Conservation (phyloP, 2,888 invertebrate species). For the Zelleria hepariella region DNA sequence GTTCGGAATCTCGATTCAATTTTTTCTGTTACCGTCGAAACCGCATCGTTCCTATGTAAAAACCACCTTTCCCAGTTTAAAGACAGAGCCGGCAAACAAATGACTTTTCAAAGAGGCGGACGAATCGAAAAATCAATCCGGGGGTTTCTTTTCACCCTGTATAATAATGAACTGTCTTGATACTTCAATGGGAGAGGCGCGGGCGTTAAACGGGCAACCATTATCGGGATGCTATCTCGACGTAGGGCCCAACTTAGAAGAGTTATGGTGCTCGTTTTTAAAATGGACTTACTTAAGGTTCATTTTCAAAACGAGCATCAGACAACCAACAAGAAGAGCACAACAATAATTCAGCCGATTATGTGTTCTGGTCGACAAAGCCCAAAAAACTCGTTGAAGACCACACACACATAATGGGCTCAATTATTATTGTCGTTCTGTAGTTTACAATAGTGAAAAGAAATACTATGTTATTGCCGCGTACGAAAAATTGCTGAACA, state of each 20-base stretch:
- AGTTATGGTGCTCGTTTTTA: neutral
- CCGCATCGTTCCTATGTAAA: neutral
- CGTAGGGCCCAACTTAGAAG: neutral
- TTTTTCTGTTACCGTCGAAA: neutral
- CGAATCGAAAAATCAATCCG: neutral
- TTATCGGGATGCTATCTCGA: neutral
- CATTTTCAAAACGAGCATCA: too few species aligned
- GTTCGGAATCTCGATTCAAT: too few species aligned
- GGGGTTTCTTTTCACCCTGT: neutral
- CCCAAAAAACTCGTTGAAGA: too few species aligned
- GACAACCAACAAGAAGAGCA: too few species aligned
- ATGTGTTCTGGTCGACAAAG: too few species aligned
- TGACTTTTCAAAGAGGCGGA: neutral
- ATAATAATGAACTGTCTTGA: slow-evolving; percentile 3
- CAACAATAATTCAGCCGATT: too few species aligned
- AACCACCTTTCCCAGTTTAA: neutral
- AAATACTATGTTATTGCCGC: too few species aligned
- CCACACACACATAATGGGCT: too few species aligned
- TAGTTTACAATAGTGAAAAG: too few species aligned
- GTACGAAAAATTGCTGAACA: too few species aligned
- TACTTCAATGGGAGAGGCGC: neutral
- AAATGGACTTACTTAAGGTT: neutral
- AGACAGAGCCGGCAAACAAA: neutral
- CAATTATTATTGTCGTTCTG: too few species aligned
- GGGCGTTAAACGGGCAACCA: neutral